Conservation (phyloP, 92 coral and sea anemone genomes). For the Umimayanthus kanabou region DNA sequence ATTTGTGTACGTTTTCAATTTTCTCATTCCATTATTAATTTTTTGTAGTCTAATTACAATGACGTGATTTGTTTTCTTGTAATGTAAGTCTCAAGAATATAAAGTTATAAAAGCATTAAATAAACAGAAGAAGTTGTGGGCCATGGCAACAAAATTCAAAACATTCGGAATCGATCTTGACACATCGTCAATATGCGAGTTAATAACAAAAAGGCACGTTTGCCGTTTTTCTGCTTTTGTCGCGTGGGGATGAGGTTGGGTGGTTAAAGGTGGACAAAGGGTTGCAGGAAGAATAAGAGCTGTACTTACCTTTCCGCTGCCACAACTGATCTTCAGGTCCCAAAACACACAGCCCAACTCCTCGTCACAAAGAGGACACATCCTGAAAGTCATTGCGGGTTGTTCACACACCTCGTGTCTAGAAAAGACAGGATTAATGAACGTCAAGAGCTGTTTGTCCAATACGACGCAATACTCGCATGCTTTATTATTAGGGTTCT, state of each 20-base stretch:
- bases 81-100: too few relatives aligned
- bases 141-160: too few relatives aligned
- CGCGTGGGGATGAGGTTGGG: not conserved
- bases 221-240: not conserved
- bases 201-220: too few relatives aligned
- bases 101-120: too few relatives aligned
- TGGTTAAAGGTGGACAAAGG: not conserved
- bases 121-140: too few relatives aligned
- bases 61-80: too few relatives aligned
- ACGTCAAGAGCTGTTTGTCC: not conserved
- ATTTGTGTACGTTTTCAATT: too few relatives aligned
- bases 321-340: slow-evolving; percentile 80
- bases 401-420: slow-evolving; percentile 74
- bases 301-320: slow-evolving; percentile 72
- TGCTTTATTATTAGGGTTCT: too few relatives aligned
- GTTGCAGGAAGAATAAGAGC: not conserved
- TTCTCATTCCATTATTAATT: too few relatives aligned
- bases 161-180: too few relatives aligned
- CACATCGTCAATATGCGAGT: too few relatives aligned
- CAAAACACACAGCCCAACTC: slow-evolving; percentile 74
- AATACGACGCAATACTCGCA: not conserved
- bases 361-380: slow-evolving; percentile 90
- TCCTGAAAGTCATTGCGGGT: slow-evolving; percentile 71
- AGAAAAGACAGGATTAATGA: not conserved
- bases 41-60: too few relatives aligned